Conservation (phyloP, 2,888 invertebrate species). For the Dryococelus australis region DNA sequence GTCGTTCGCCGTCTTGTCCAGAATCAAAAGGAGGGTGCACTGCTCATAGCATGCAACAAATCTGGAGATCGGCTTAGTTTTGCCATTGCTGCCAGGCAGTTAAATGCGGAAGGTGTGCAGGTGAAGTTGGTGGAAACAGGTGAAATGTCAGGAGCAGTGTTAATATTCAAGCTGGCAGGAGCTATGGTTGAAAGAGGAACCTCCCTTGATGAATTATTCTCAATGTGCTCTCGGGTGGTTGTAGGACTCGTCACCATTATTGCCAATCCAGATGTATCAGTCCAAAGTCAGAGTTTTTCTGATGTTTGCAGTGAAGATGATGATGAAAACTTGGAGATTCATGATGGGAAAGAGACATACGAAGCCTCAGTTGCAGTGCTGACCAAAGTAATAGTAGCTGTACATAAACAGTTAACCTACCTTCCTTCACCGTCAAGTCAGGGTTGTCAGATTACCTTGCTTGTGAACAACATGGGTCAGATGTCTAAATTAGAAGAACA, state of each 20-base stretch:
- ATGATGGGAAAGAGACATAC: conserved; percentile 63
- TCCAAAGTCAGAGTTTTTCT: background rate
- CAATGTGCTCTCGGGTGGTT: conserved; percentile 27
- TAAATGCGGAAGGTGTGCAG: conserved; percentile 67
- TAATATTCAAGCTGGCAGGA: conserved; percentile 61
- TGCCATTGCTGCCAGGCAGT: conserved; percentile 80
- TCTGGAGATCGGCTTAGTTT: conserved; percentile 84
- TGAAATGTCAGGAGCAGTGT: conserved; percentile 60
- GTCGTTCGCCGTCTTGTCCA: conserved; percentile 37
- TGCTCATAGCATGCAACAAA: conserved; percentile 78
- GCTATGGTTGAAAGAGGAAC: conserved; percentile 61
- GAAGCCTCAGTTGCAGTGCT: conserved; percentile 53
- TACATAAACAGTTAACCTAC: background rate
- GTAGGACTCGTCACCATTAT: conserved; percentile 71
- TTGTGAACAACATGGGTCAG: conserved; percentile 82
- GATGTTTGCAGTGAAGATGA: conserved; percentile 50
- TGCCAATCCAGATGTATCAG: conserved; percentile 68
- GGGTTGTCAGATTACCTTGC: conserved; percentile 61
- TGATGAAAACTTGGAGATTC: conserved; percentile 64
- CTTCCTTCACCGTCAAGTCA: background rate
- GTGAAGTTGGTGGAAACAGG: conserved; percentile 55
- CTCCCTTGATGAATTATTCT: conserved; percentile 56
- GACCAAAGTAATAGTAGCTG: conserved; percentile 25
- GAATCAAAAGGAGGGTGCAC: conserved; percentile 61
- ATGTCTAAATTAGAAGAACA: conserved; percentile 76